Evolutionary conservation across 2,797 vertebrate genomes (phyloP).

Genomic region (Sebastes matsubarae): DNA sequence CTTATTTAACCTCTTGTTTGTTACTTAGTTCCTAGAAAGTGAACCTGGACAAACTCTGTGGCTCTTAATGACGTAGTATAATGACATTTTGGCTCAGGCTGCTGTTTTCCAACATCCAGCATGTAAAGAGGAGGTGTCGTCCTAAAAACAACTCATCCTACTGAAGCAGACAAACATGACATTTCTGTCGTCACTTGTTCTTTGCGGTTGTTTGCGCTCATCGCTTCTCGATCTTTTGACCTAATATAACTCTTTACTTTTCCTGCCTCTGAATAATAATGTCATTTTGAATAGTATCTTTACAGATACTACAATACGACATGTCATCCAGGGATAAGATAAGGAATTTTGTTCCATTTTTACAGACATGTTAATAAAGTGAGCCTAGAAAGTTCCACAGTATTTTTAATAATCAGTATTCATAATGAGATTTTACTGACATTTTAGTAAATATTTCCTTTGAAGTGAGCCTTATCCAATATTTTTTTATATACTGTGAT

Average conservation of each 20-base stretch:
- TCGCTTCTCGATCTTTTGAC: background rate
- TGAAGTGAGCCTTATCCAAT: fast-evolving
- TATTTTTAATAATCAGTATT: too few relatives aligned
- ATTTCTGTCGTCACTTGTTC: background rate
- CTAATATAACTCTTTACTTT: background rate
- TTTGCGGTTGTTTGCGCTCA: background rate
- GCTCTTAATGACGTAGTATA: background rate
- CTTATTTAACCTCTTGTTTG: slow-evolving; percentile 23
- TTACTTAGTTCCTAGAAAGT: slow-evolving; percentile 27
- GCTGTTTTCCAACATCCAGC: background rate
- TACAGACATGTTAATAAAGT: background rate
- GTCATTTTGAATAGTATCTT: background rate
- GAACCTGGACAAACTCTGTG: background rate
- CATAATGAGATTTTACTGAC: too few relatives aligned
- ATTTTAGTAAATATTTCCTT: fast-evolving
- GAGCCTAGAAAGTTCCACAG: too few relatives aligned
- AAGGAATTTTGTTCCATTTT: background rate
- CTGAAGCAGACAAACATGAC: background rate
- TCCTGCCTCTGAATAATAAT: background rate
- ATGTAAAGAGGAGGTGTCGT: background rate
- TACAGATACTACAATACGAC: fast-evolving
- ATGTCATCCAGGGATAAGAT: background rate
- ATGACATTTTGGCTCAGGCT: background rate
- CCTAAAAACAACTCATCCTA: background rate
- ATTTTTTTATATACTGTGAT: fast-evolving